These are phyloP conservation scores for Ostrea denselamellosa DNA, from an alignment of 1,140 invertebrate species.

Conservation along the genomic window DNA sequence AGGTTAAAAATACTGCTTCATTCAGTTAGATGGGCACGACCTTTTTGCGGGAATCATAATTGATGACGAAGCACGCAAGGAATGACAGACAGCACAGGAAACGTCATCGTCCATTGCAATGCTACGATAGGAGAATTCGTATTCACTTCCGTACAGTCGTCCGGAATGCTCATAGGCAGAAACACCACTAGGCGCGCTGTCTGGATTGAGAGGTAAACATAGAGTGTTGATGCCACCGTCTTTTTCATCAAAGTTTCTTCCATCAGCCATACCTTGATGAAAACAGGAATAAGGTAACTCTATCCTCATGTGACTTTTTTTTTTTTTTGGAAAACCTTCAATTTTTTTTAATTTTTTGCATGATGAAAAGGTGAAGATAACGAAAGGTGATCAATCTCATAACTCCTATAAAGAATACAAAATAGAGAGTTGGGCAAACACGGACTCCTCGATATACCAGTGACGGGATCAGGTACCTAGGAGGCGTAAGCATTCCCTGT, in stretches of 20 bases:
- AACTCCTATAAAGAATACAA: too few species aligned
- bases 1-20: not conserved
- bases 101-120: slow-evolving; percentile 41
- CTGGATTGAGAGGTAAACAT: slow-evolving; percentile 47
- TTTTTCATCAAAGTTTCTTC: not conserved
- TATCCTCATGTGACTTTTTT: too few species aligned
- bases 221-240: slow-evolving; percentile 6
- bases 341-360: too few species aligned
- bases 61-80: not conserved
- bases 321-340: too few species aligned
- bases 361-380: too few species aligned
- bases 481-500: too few species aligned
- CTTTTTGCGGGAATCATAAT: slow-evolving; percentile 40
- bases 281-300: too few species aligned
- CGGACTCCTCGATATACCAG: too few species aligned
- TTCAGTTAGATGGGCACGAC: not conserved
- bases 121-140: slow-evolving; percentile 32
- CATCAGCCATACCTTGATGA: slow-evolving; percentile 30
- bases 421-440: too few species aligned
- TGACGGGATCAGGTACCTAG: too few species aligned
- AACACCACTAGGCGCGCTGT: not conserved
- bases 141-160: slow-evolving; percentile 44
- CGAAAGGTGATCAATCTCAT: too few species aligned
- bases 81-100: slow-evolving; percentile 47
- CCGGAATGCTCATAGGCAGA: not conserved